These are phyloP conservation scores for Canis aureus DNA, from an alignment of 2,113 vertebrate genomes.

Conservation along the genomic window DNA sequence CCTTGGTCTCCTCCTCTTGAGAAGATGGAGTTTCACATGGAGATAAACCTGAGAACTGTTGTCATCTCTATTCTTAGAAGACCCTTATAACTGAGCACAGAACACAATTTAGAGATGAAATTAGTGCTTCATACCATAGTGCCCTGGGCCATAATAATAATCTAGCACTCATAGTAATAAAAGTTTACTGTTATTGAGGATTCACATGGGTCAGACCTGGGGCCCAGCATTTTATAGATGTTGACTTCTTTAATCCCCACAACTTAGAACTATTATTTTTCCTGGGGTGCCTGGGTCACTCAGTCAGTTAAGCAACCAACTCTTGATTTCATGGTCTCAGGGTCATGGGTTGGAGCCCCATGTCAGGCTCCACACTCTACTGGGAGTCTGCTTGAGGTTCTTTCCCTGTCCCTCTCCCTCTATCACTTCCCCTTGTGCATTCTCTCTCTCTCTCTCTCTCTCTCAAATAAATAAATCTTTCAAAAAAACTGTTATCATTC, in stretches of 20 bases:
- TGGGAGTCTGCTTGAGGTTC: not conserved
- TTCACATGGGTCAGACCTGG: not conserved
- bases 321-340: not conserved
- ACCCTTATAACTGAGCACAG: not conserved
- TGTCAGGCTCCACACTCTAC: not conserved
- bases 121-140: not conserved
- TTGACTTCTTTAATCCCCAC: not conserved
- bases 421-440: not conserved
- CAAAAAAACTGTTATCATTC: not conserved
- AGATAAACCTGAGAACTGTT: not conserved
- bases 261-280: not conserved
- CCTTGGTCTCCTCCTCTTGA: not conserved
- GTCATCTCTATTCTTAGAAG: not conserved
- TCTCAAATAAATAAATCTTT: not conserved
- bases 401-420: not conserved
- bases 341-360: not conserved
- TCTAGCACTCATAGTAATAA: not conserved
- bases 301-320: not conserved
- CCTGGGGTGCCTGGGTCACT: not conserved
- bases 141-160: not conserved
- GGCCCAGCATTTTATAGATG: not conserved
- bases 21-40: not conserved
- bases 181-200: not conserved
- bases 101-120: not conserved
- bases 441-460: not conserved